Conservation (phyloP, 1,140 invertebrate species). For the Asobara japonica region DNA sequence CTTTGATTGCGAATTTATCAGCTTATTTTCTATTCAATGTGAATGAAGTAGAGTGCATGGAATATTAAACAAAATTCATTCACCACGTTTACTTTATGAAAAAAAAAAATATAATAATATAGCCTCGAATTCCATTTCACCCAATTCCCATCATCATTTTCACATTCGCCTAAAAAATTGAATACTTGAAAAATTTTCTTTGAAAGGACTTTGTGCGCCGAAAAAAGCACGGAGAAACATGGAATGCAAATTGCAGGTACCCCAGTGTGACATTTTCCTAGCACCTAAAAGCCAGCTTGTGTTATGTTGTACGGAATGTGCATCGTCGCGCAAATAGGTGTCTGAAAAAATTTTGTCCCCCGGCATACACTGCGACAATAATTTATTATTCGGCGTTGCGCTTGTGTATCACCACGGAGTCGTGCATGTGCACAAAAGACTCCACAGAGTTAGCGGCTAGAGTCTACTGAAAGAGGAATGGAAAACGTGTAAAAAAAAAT, state of each 20-base stretch:
- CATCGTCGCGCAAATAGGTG: not conserved
- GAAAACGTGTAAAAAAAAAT: not conserved
- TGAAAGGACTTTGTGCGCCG: not conserved
- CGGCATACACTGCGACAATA: not conserved
- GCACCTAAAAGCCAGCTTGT: not conserved
- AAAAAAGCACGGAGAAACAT: not conserved
- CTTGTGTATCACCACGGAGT: not conserved
- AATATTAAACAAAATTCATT: not conserved
- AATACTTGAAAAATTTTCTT: not conserved
- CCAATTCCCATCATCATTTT: not conserved
- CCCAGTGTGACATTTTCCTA: not conserved
- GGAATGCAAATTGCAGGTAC: not conserved
- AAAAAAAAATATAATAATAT: too few species aligned
- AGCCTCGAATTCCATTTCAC: too few species aligned
- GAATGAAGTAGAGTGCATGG: not conserved
- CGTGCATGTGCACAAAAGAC: not conserved
- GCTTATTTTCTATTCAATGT: not conserved
- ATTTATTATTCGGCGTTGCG: slow-evolving; percentile 4
- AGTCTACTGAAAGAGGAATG: not conserved
- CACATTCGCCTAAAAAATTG: not conserved
- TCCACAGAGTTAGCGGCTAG: not conserved
- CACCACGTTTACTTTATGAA: too few species aligned
- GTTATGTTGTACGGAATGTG: not conserved
- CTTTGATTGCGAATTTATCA: not conserved
- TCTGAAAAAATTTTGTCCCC: not conserved